Conservation (phyloP, 2,797 vertebrate species). For the Poecilia velifera region DNA sequence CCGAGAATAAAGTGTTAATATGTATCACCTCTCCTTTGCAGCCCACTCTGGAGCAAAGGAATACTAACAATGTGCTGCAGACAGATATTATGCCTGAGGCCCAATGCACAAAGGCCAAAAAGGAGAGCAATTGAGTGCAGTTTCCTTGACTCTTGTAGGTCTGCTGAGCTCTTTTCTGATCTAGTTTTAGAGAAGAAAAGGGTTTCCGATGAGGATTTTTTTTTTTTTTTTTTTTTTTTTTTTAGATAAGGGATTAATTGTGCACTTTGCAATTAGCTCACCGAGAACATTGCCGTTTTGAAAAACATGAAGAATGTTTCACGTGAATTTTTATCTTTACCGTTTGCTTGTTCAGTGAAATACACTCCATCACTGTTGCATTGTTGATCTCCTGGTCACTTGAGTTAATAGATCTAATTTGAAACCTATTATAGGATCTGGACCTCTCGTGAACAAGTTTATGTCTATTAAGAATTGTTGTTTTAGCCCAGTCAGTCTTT, state of each 20-base stretch:
- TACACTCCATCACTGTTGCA: not conserved
- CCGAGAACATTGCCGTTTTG: not conserved
- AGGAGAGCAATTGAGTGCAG: slow-evolving; percentile 6
- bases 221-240: not conserved
- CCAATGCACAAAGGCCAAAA: slow-evolving; percentile 25
- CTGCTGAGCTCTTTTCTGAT: slow-evolving; percentile 8
- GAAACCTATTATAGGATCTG: not conserved
- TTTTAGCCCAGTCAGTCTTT: slow-evolving; percentile 18
- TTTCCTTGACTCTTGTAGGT: slow-evolving; percentile 8
- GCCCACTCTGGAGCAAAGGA: slow-evolving; percentile 16
- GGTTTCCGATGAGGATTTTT: not conserved
- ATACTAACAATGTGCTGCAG: slow-evolving; percentile 39
- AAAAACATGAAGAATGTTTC: not conserved
- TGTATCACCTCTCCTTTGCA: slow-evolving; percentile 10
- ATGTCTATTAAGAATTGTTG: slow-evolving; percentile 11
- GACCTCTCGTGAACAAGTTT: slow-evolving; percentile 2
- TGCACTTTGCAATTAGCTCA: not conserved
- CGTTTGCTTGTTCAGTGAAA: not conserved
- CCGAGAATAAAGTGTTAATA: slow-evolving; percentile 8
- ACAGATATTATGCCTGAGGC: slow-evolving; percentile 33
- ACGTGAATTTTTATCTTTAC: not conserved
- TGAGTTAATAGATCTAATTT: not conserved
- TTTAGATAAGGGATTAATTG: not conserved
- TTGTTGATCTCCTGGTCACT: not conserved
- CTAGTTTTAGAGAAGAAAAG: not conserved